A percentile compares a stretch with the other conserved stretches of the same genome.
These are phyloP conservation scores for Bombus ignitus DNA, from an alignment of 1,140 invertebrate genomes.

Conservation along the genomic window DNA sequence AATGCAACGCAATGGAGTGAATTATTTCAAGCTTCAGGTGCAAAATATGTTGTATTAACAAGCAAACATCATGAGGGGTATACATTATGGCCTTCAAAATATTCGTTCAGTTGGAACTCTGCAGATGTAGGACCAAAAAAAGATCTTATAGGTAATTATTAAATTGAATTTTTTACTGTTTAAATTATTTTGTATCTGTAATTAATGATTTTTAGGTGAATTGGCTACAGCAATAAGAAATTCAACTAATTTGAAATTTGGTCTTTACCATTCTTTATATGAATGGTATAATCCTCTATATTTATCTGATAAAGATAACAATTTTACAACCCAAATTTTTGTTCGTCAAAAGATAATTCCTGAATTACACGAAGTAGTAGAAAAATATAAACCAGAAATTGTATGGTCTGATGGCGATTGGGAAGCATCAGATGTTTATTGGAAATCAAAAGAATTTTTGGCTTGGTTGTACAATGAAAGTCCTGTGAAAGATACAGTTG, in stretches of 20 bases:
- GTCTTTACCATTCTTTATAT: conserved; percentile 94
- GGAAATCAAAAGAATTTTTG: conserved; percentile 90
- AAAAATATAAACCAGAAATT: conserved; percentile 93
- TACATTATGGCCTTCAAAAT: conserved; percentile 93
- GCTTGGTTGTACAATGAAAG: conserved; percentile 98
- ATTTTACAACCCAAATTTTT: conserved; percentile 87
- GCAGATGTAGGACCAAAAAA: conserved; percentile 92
- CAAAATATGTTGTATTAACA: conserved; percentile 94
- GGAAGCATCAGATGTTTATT: conserved; percentile 92
- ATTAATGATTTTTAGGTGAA: conserved; percentile 83
- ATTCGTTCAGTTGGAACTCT: conserved; percentile 95
- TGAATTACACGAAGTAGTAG: conserved; percentile 89
- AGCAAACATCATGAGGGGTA: conserved; percentile 98
- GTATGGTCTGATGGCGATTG: conserved; percentile 98
- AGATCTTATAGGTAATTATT: conserved; percentile 88
- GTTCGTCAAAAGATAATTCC: conserved; percentile 88
- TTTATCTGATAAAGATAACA: conserved; percentile 87
- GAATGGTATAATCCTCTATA: conserved; percentile 97
- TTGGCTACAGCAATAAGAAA: conserved; percentile 87
- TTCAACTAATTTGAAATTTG: conserved; percentile 88
- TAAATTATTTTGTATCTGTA: conserved; percentile 24
- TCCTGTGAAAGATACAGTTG: conserved; percentile 94
- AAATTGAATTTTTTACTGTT: not conserved
- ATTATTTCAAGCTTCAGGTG: conserved; percentile 89
- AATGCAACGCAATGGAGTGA: conserved; percentile 90